phyloP scores from a whole-genome alignment of 1,140 invertebrate species.

The Hydropsyche tenuis region DNA sequence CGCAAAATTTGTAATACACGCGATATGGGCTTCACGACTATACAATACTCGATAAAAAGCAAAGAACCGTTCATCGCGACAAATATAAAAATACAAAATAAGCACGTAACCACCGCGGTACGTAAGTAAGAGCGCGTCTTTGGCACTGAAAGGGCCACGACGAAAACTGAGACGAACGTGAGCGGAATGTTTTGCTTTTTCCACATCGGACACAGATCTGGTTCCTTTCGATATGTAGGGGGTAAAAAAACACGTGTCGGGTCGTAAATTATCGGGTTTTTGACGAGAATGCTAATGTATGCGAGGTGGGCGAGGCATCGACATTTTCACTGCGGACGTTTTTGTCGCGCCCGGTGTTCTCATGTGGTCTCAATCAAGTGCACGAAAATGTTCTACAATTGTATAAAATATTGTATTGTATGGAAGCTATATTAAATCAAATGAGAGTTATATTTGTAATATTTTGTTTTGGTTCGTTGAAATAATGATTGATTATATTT shows the following conservation, averaged over 20 bases:
- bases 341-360: constrained; percentile 1
- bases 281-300: constrained; percentile 49
- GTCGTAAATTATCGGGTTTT: constrained; percentile 49
- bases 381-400: background rate
- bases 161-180: constrained; percentile 42
- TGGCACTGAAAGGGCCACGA: too few species aligned
- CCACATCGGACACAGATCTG: background rate
- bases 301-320: constrained; percentile 10
- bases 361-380: constrained; percentile 37
- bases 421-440: too few species aligned
- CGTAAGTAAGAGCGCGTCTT: too few species aligned
- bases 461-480: too few species aligned
- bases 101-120: too few species aligned
- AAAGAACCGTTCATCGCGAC: too few species aligned
- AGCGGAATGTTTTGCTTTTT: constrained; percentile 29
- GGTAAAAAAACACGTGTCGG: constrained; percentile 49
- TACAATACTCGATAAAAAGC: too few species aligned
- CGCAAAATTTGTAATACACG: too few species aligned
- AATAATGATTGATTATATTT: too few species aligned
- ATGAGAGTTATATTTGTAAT: too few species aligned
- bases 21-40: too few species aligned
- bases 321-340: constrained; percentile 24
- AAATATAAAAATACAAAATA: too few species aligned
- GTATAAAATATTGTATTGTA: constrained; percentile 10
- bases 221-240: background rate